Conservation (phyloP, 2,888 invertebrate genomes). For the Blera fallax region DNA sequence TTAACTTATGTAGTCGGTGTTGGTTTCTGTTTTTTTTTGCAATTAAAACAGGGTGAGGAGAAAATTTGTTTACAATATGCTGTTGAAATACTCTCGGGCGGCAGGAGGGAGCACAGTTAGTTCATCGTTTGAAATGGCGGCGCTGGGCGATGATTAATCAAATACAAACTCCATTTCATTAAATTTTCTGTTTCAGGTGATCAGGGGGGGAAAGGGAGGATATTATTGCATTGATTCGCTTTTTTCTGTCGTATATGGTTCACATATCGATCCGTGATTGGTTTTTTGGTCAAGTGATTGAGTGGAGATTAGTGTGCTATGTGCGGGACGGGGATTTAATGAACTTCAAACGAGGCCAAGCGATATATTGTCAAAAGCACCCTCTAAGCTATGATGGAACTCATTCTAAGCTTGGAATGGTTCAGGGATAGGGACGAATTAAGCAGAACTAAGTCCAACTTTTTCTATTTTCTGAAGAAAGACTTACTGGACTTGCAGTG, state of each 20-base stretch:
- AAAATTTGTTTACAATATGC: conserved; percentile 45
- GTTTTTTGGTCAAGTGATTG: neutral
- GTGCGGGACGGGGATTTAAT: neutral
- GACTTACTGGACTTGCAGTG: too few relatives aligned
- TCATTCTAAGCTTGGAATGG: too few relatives aligned
- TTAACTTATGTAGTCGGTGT: conserved; percentile 55
- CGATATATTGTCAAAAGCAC: too few relatives aligned
- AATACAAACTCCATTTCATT: conserved; percentile 33
- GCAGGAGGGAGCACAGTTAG: neutral
- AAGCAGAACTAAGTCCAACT: too few relatives aligned
- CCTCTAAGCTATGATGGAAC: too few relatives aligned
- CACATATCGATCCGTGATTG: neutral
- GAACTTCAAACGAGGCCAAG: neutral
- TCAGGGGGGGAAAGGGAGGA: neutral
- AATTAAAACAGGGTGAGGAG: conserved; percentile 41
- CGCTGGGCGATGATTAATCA: conserved; percentile 55
- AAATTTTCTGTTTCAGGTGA: conserved; percentile 31
- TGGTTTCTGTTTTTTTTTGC: conserved; percentile 40
- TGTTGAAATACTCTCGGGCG: neutral
- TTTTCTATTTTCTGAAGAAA: too few relatives aligned
- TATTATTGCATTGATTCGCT: neutral
- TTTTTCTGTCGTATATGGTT: conserved; percentile 17
- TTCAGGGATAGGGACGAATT: too few relatives aligned
- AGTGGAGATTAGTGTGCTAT: neutral
- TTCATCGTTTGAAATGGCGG: conserved; percentile 37